phyloP scores from a whole-genome alignment of 2,797 vertebrate genomes.

The Sparus aurata region DNA sequence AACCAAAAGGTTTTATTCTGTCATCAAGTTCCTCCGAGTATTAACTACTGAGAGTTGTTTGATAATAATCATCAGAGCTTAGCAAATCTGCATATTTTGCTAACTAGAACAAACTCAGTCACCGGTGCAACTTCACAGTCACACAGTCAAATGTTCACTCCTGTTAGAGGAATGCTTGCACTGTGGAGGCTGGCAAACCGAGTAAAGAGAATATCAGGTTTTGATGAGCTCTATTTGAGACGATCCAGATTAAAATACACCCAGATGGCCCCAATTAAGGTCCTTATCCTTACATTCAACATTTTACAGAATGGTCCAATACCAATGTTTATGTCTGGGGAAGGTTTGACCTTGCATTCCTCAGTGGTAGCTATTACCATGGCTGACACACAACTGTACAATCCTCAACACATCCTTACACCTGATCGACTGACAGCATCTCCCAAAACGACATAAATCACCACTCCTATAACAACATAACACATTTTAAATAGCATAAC shows the following conservation, averaged over 20 bases:
- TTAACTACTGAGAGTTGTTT: not conserved
- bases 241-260: not conserved
- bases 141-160: not conserved
- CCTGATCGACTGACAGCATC: no score
- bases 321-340: not conserved
- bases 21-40: not conserved
- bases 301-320: not conserved
- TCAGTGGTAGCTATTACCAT: no score
- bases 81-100: not conserved
- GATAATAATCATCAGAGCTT: not conserved
- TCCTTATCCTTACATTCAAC: no score
- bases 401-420: no score
- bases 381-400: not conserved
- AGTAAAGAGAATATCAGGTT: not conserved
- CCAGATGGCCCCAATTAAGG: no score
- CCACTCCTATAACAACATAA: no score
- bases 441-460: no score
- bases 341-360: not conserved
- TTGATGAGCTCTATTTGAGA: not conserved
- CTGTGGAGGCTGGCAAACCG: not conserved
- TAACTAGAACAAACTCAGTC: not conserved
- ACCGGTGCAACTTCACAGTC: not conserved
- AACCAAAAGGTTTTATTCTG: not conserved
- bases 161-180: no score
- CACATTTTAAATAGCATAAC: no score